Conservation (phyloP, 2,888 invertebrate genomes). For the Cheilosia impressa region DNA sequence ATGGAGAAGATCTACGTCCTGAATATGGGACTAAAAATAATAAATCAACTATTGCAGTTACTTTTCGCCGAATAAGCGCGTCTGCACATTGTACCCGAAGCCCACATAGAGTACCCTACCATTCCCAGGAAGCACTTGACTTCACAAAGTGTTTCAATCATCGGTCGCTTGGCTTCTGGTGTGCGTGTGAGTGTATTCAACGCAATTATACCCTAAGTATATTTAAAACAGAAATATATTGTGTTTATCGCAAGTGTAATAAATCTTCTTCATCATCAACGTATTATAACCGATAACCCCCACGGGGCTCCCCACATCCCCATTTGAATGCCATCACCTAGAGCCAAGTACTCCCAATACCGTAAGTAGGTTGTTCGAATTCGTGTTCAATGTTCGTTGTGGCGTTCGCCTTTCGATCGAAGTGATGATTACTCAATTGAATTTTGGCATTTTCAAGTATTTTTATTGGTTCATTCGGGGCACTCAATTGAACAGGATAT, state of each 20-base stretch:
- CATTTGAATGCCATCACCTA: background rate
- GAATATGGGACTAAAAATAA: background rate
- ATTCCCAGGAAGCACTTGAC: background rate
- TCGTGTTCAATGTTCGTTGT: background rate
- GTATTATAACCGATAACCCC: slow-evolving; percentile 27
- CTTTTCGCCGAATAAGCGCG: background rate
- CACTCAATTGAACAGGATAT: background rate
- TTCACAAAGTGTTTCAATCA: background rate
- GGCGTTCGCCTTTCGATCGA: background rate
- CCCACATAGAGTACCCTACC: background rate
- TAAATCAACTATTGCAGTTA: background rate
- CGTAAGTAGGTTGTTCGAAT: background rate
- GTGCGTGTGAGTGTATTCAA: background rate
- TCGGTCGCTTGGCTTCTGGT: background rate
- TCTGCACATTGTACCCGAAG: background rate
- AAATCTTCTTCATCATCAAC: slow-evolving; percentile 48
- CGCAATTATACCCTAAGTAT: background rate
- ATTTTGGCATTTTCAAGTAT: slow-evolving; percentile 50
- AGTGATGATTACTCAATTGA: slow-evolving; percentile 38
- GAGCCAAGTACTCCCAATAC: background rate
- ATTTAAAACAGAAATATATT: slow-evolving; percentile 14
- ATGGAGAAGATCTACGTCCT: background rate
- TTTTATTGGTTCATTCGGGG: slow-evolving; percentile 9
- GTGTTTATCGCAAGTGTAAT: slow-evolving; percentile 38
- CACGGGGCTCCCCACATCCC: background rate